Percentiles rank a stretch among this genome's conserved stretches.
These are phyloP conservation scores for Psophia crepitans DNA, from an alignment of 2,113 vertebrate genomes.

Conservation along the genomic window DNA sequence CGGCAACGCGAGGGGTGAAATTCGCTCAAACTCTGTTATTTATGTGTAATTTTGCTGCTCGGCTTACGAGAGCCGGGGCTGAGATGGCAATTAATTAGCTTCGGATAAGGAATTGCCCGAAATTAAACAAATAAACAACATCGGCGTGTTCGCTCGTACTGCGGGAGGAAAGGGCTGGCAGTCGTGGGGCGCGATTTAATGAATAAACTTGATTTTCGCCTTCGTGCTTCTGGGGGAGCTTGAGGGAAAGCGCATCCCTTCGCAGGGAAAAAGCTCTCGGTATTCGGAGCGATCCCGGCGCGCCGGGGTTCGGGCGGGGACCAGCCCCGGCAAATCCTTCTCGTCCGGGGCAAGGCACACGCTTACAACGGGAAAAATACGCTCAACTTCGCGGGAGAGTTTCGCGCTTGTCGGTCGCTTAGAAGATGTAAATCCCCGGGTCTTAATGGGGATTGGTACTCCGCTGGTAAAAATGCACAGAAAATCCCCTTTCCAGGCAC, in stretches of 20 bases:
- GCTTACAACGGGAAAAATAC: background rate
- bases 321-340: background rate
- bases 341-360: background rate
- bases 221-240: background rate
- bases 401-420: background rate
- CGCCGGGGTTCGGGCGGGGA: too few relatives aligned
- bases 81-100: background rate
- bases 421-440: background rate
- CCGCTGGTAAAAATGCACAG: background rate
- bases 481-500: background rate
- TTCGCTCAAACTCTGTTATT: background rate
- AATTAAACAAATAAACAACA: background rate
- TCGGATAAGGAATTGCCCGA: background rate
- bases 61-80: background rate
- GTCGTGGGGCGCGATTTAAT: background rate
- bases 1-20: background rate
- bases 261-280: background rate
- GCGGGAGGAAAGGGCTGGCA: background rate
- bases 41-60: background rate
- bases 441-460: background rate
- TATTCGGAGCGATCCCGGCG: background rate
- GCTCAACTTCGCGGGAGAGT: accelerated
- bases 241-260: background rate
- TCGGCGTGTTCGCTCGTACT: background rate
- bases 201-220: constrained; percentile 8